Evolutionary conservation across 2,113 vertebrate species (phyloP), one percentile per base, ranked within the genome.

Genomic region (Pardalotus punctatus): DNA sequence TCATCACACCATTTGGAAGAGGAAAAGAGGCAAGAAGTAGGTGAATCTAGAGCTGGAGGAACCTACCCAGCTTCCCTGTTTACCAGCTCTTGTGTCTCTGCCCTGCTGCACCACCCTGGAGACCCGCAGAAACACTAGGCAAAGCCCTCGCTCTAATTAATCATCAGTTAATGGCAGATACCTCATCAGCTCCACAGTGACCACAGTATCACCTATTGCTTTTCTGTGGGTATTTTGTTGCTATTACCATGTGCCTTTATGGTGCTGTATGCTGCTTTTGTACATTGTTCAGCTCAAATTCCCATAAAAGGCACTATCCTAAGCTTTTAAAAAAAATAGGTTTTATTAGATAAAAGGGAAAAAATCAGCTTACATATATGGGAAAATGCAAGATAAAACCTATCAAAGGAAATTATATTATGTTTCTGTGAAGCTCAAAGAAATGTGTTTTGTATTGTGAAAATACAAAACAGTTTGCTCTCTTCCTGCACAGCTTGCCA

Each of bases 331-430:
- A 81, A 84, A 79, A 90, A 81, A n/a, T n/a, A 73, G 11, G 20
- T 80, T 89, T 89, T 9, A 79, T 88, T 94, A 86, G 45, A 80
- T 93, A 80, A 94, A 93, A 80, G 42, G 15, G 6, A 8, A 60
- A 67, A 85, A 58, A 40, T 8, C 51, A 73, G 33, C 74, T 67
- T 45, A 56, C 10, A 62, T 69, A 82, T 91, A 91, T 93, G 85
- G 93, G 93, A 94, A 95, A 95, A 88, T 64, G 15, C 47, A 94
- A 95, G 85, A 95, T 86, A 88, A 97, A 93, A 74, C 71, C 18
- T 94, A 94, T 70, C 47, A 86, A 74, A 94, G 88, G 93, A 96
- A 96, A 81, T 95, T 43, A 78, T 94, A 67, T 62, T 90, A 76
- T 82, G 74, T 47, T 90, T 94, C 92, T 92, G 18, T 88, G 93